Base-by-base conservation (phyloP, 2,113 vertebrate species). In the Chamaea fasciata region DNA sequence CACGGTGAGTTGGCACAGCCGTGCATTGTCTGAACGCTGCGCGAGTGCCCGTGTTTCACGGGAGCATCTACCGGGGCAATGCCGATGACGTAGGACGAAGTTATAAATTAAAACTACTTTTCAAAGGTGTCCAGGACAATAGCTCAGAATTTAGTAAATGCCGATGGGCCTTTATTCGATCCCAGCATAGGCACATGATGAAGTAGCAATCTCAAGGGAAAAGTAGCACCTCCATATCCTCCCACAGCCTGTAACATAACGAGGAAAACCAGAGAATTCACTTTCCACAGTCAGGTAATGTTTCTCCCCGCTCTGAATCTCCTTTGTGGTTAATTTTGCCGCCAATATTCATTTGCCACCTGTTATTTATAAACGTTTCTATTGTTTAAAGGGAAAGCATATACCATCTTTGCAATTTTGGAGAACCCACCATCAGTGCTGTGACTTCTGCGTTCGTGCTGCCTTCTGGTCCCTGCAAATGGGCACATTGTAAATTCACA, bases 1-100 rank as follows among this genome's bases (percentile, higher is more conserved):
- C 1, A 0, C 0, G 49, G 9, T 4, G 37, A 11, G 17, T 0
- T 19, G 53, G n/a, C n/a, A 2, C 2, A 11, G 35, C 39, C 17
- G 6, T 4, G 3, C 11, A 0, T 2, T 1, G 21, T 30, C 41
- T 30, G 1, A 30, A 3, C 1, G 49, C 30, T 11, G 39, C 30
- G 27, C 1, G 15, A 13, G 47, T 6, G 4, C 4, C 35, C 1
- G 0, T 3, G 30, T 3, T 8, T 13, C 5, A 4, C 35, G 15
- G 10, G 10, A 56, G 62, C 56, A 6, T 15, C 47, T 17, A 5
- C 15, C 5, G 3, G 13, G 7, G 42, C 39, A 6, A 5, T 13
- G 62, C 52, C 46, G 28, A 4, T 10, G 22, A 4, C 8, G 4
- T 1, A 23, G 53, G 63, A 31, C 18, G 8, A 31, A 56, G 83